Base-by-base conservation (phyloP, 2,797 vertebrate genomes). In the Menidia menidia region DNA sequence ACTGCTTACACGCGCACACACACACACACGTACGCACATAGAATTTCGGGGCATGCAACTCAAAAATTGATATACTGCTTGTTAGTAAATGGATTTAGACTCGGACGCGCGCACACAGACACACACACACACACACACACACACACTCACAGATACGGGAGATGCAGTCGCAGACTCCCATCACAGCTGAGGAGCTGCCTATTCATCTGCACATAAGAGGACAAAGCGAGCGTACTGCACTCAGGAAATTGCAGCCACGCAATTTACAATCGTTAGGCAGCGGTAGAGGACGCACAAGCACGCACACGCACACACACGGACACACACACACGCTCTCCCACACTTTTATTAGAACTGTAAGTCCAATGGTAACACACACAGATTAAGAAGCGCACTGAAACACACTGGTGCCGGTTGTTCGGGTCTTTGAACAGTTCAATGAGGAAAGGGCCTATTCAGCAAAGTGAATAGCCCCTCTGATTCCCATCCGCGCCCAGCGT, bases 201-300 rank as follows among this genome's bases (percentile, higher is more conserved):
- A 90, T 92, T 93, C 92, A 93, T 91, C 91, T 93, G 91, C 85
- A 89, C 87, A 89, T 89, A 91, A 92, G 86, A 91, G 89, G 91
- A 91, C 85, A 92, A 91, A 92, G 90, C 83, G 78, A 93, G 90
- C 64, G 73, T 19, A 58, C 87, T 80, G 78, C 89, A 85, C 89
- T 88, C 88, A 91, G 88, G 88, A 92, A 92, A 91, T 89, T 87
- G 87, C 82, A 78, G 85, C 75, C 80, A 74, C 14, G 73, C 87
- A 90, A 91, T 92, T 92, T 89, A 84, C 84, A 85, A 88, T 77
- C 75, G 74, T 81, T 80, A 87, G 87, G 78, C 84, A 85, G 80
- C n/a, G 54, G 64, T 77, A 66, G 82, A 83, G 83, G 82, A 76
- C 76, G 69, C 73, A 57, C 70, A 48, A 73, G 63, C 76, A 83